Base-by-base conservation (phyloP, 2,888 invertebrate species). In the Pseudococcus jackbeardsleyi region DNA sequence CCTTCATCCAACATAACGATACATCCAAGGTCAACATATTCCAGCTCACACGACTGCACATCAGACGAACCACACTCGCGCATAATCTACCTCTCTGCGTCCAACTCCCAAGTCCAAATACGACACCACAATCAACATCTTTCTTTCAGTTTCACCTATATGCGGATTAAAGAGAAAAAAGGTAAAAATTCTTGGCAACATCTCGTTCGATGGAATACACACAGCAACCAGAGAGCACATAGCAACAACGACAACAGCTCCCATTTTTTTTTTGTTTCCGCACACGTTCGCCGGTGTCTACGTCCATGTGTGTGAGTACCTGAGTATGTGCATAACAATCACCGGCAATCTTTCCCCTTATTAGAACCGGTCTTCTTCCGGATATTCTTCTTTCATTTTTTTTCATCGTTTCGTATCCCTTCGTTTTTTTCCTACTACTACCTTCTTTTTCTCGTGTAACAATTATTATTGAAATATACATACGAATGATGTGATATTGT, bases 361-460 rank as follows among this genome's bases (percentile, higher is more conserved):
- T 64, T 64, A 72, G 72, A 82, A 82, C 79, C 79, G 79, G 79
- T 82, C 79, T 46, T 46, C 79, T 82, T 82, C 79, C 79, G 79
- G 79, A 82, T 82, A 82, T 33, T 82, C 79, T 82, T 42, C 64
- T 64, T 64, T 64, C 64, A 64, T 46, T 82, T 46, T 82, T 46
- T 42, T 39, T 19, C 79, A 33, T 77, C 46, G 79, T 19, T 46
- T 82, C 46, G 15, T 82, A 64, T 64, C 64, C 64, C 22, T 22
- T 64, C 19, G 6, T 59, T 22, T 22, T 22, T 22, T 22, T 64
- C 64, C 8, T 64, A 64, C 22, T 64, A 19, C n/a, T 59, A 59
- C 3, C 3, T 64, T 22, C 64, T 22, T 22, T 64, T 64, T n/a
- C n/a, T n/a, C 15, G 22, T 9, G 64, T 64, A 22, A 64, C 64